A percentile compares a stretch with the other conserved stretches of the same genome.
phyloP scores from a whole-genome alignment of 2,113 vertebrate species.

The Clarias gariepinus region DNA sequence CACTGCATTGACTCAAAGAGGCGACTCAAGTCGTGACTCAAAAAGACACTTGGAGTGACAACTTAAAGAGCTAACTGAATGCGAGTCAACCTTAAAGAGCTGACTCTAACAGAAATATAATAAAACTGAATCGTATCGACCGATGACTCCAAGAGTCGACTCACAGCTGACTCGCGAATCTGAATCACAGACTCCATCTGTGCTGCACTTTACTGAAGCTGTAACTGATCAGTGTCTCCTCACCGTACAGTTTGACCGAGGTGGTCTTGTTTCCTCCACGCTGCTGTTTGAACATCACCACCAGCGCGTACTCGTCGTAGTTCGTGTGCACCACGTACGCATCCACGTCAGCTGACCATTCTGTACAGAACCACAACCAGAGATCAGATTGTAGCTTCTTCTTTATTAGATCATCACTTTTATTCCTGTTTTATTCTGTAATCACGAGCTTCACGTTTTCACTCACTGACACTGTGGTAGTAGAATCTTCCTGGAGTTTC shows the following conservation, averaged over 20 bases:
- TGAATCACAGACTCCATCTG: background rate
- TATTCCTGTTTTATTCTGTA: background rate
- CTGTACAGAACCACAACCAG: slow-evolving; percentile 62
- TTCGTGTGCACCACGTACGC: slow-evolving; percentile 85
- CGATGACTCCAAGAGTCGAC: background rate
- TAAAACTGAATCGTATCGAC: too few species aligned
- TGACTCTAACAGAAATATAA: background rate
- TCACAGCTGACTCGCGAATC: background rate
- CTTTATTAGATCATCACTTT: background rate
- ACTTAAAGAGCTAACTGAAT: background rate
- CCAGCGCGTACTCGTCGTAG: slow-evolving; percentile 84
- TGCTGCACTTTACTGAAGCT: background rate
- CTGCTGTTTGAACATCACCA: slow-evolving; percentile 76
- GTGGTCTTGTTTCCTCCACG: slow-evolving; percentile 59
- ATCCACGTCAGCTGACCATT: slow-evolving; percentile 70
- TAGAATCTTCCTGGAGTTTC: slow-evolving; percentile 66
- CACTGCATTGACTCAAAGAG: background rate
- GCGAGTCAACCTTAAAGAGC: background rate
- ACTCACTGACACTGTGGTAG: slow-evolving; percentile 64
- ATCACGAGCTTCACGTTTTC: background rate
- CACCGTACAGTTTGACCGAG: slow-evolving; percentile 77
- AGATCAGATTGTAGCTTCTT: background rate
- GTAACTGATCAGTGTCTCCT: background rate
- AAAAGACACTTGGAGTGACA: background rate
- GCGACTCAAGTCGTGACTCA: too few species aligned